Base-by-base conservation (phyloP, 2,797 vertebrate species). In the Paedocypris micromegethes region DNA sequence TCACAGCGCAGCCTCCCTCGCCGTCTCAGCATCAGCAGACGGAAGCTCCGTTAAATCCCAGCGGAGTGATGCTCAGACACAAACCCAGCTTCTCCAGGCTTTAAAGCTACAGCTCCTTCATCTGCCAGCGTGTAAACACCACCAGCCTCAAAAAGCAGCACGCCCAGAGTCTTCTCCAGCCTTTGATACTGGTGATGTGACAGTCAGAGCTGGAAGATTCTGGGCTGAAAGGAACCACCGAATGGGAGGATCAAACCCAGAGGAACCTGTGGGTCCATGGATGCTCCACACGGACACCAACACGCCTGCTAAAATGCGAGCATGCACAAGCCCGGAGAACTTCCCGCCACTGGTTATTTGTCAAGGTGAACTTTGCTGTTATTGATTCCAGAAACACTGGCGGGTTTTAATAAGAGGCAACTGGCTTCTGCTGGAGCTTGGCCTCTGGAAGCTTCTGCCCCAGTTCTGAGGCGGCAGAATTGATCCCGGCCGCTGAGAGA, bases 361-460 rank as follows among this genome's bases (percentile, higher is more conserved):
- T 66, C 38, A 23, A 63, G 49, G 48, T 68, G 52, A 66, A 58
- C 39, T 38, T 38, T 0, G 23, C 40, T 40, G 40, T 40, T 4
- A 37, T 46, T 9, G 4, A n/a, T 57, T 68, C 9, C 6, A 39
- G 41, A 58, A 68, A 60, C 46, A 59, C 60, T 43, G 58, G 71
- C 9, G 67, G 57, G 63, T 65, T 71, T 72, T 73, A 71, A 73
- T 68, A 66, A 65, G 43, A 59, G 40, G 51, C 55, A 64, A 64
- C 54, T 45, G 45, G 9, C 47, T 37, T 61, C 62, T 43, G 6
- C 40, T 50, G 39, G 51, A n/a, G 37, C 7, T 9, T 46, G 44
- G 45, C 40, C 57, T 46, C 46, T 45, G 69, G 68, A 64, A 41
- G 55, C 23, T 46, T 54, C 56, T 43, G 68, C 40, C 58, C 46